phyloP scores from a whole-genome alignment of 2,888 invertebrate species.

The Colostygia pectinataria region DNA sequence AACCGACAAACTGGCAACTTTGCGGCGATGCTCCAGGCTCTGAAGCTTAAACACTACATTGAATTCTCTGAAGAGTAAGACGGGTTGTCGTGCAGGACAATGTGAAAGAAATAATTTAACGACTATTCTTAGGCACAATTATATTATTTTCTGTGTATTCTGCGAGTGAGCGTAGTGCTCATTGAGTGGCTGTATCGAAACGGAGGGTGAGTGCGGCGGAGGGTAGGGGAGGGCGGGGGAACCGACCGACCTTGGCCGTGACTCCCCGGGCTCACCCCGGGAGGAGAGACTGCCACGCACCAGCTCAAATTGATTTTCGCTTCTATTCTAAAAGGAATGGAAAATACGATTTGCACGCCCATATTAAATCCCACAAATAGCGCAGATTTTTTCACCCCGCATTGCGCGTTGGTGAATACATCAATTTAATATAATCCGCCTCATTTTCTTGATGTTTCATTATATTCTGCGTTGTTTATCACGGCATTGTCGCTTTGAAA shows the following conservation, averaged over 20 bases:
- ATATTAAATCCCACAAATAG: constrained; percentile 22
- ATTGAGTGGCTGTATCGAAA: constrained; percentile 63
- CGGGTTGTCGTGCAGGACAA: too few species aligned
- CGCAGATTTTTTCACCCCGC: constrained; percentile 16
- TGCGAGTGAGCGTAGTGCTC: constrained; percentile 40
- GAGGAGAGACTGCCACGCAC: constrained; percentile 43
- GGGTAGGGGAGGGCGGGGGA: constrained; percentile 37
- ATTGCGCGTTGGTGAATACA: constrained; percentile 18
- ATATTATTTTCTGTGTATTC: too few species aligned
- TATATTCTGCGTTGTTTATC: not conserved
- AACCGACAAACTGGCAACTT: too few species aligned
- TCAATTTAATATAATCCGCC: constrained; percentile 23
- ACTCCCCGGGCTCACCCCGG: constrained; percentile 59
- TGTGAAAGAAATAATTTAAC: too few species aligned
- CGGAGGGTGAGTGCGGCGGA: constrained; percentile 38
- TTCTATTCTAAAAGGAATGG: constrained; percentile 39
- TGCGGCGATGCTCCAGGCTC: too few species aligned
- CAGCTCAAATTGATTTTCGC: constrained; percentile 67
- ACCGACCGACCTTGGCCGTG: constrained; percentile 79
- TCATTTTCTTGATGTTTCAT: constrained; percentile 8
- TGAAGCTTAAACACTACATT: too few species aligned
- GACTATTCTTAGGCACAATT: too few species aligned
- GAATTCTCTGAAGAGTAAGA: too few species aligned
- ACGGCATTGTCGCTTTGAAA: constrained; percentile 22
- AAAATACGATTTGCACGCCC: constrained; percentile 29